Evolutionary conservation across 2,888 invertebrate genomes (phyloP), one percentile per base, ranked within the genome.

Genomic region (Temnothorax unifasciatus): DNA sequence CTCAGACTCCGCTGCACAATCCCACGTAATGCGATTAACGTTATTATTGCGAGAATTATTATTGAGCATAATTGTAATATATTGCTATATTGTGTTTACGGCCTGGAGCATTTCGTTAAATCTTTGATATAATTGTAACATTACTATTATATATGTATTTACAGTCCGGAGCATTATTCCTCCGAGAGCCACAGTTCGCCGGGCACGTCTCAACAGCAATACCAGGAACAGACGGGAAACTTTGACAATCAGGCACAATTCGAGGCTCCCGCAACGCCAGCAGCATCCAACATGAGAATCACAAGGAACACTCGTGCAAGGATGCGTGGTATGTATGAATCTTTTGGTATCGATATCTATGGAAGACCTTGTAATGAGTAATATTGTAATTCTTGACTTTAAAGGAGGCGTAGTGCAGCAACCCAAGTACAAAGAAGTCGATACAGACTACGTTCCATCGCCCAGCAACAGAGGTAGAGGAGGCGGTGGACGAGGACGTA

Each of bases 401-500:
- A n/a, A 21, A 88, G 94, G 94, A 11, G 93, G 94, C 3, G 82
- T 92, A 3, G 91, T 95, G 50, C 93, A 92, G 59, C 94, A 95
- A 85, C 95, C 95, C 15, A 94, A 94, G 71, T 95, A 95, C 83
- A 93, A 93, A 84, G 95, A 95, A 88, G 92, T 94, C 54, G 95
- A 95, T 79, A 91, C 92, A 29, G 94, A 94, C 83, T 94, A 89
- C 76, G 89, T 91, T 64, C 93, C 94, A 25, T 84, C 91, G 2
- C 68, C 88, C 13, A 89, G 82, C 47, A 83, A 85, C 18, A 92
- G 92, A 79, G 93, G 93, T 13, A 84, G 96, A 95, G 76, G 95
- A 94, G 94, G 96, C 92, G 68, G 96, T 94, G 92, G 96, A 47
- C 95, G 96, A 38, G 96, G 96, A 88, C 95, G 95, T 93, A 93